These are phyloP conservation scores for Empidonax alnorum DNA, from an alignment of 2,113 vertebrate species.

Conservation along the genomic window DNA sequence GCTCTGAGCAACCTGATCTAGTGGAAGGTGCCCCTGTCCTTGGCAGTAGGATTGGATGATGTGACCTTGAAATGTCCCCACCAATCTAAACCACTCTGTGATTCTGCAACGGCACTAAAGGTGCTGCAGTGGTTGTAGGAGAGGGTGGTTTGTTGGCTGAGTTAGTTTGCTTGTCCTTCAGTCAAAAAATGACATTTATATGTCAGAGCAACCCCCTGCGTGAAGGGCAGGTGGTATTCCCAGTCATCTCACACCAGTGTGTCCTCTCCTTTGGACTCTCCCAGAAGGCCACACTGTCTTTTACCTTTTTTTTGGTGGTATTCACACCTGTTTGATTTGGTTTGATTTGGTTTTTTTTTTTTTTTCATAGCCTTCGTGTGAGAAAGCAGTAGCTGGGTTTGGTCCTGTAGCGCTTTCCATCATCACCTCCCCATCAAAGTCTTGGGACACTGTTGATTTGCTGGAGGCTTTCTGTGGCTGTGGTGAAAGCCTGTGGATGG, in stretches of 20 bases:
- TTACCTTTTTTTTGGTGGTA: background rate
- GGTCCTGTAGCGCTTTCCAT: background rate
- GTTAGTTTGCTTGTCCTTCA: background rate
- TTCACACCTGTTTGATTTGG: background rate
- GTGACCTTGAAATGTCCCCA: background rate
- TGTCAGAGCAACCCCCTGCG: background rate
- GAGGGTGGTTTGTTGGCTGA: background rate
- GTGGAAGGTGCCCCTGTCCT: background rate
- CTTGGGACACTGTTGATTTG: background rate
- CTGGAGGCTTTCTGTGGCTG: background rate
- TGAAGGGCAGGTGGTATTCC: background rate
- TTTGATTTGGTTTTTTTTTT: too few relatives aligned
- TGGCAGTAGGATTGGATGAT: background rate
- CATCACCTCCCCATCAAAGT: background rate
- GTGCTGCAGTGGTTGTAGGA: background rate
- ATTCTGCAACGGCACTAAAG: background rate
- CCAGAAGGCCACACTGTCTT: background rate
- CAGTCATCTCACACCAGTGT: background rate
- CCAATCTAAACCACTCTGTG: background rate
- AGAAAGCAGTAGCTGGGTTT: background rate
- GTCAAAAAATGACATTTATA: background rate
- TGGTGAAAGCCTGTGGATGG: background rate
- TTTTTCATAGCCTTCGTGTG: background rate
- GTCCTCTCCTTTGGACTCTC: background rate
- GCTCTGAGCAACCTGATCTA: background rate